phyloP scores from a whole-genome alignment of 2,113 vertebrate genomes.

The Misgurnus anguillicaudatus region DNA sequence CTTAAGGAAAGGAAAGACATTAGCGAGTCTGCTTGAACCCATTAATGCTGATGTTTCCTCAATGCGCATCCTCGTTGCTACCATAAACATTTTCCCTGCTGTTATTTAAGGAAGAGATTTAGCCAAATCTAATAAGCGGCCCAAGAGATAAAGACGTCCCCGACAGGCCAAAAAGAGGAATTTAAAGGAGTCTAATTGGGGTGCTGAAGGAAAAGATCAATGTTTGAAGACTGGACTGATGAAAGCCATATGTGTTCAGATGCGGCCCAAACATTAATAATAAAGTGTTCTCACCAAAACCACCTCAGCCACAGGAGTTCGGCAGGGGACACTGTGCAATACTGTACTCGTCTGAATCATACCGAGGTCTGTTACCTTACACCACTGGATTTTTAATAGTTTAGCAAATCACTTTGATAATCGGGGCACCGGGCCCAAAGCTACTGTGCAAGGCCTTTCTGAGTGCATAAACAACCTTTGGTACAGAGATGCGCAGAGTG shows the following conservation, averaged over 20 bases:
- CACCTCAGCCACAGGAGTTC: conserved; percentile 55
- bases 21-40: conserved; percentile 41
- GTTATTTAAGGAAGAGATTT: conserved; percentile 36
- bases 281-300: conserved; percentile 65
- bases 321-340: not conserved
- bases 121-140: conserved; percentile 57
- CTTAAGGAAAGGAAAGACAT: conserved; percentile 43
- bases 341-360: not conserved
- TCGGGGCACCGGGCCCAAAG: not conserved
- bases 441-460: not conserved
- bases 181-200: conserved; percentile 77
- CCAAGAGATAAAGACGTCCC: conserved; percentile 65
- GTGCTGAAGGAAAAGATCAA: conserved; percentile 72
- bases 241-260: conserved; percentile 75
- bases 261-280: conserved; percentile 74
- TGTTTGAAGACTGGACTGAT: conserved; percentile 75
- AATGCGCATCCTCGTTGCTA: conserved; percentile 25
- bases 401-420: conserved; percentile 1
- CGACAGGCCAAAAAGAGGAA: conserved; percentile 63
- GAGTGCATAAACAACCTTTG: not conserved
- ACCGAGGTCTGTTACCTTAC: conserved; percentile 1
- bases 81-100: conserved; percentile 28
- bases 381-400: conserved; percentile 3
- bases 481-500: not conserved
- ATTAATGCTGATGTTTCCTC: conserved; percentile 39